Base-by-base conservation (phyloP, 2,797 vertebrate genomes). In the Benthosema pterotum region DNA sequence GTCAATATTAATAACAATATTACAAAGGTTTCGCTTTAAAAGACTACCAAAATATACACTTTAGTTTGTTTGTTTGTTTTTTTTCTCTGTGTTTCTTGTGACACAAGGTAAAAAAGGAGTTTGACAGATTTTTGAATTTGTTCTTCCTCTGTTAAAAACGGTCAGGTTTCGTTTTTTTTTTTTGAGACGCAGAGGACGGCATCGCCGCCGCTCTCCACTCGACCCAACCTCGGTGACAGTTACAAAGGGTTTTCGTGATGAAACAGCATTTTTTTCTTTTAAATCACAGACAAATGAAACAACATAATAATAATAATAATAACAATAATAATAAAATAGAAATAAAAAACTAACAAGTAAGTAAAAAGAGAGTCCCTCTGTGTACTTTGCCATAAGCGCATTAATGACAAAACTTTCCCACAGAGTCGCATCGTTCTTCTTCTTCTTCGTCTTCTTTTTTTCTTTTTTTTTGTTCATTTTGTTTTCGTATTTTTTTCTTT, bases 11-110 rank as follows among this genome's bases (percentile, higher is more conserved):
- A 88, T 90, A 91, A 88, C 87, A 91, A 90, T 94, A 90, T 91
- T 91, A 93, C 86, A 92, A 92, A 91, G 81, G 77, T 80, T 88
- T 87, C n/a, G 54, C 83, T 92, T 94, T 93, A 92, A 87, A 93
- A 95, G 95, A 92, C 94, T 94, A 96, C 93, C 95, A 96, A 96
- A 96, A 93, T 96, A 96, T 95, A 95, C 93, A 94, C 94, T 95
- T 94, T 94, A 94, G 92, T 66, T 79, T 43, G n/a, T n/a, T n/a
- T n/a, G n/a, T n/a, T 50, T 61, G 63, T 60, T 65, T 69, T 75
- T 71, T 74, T 71, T 77, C 72, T 60, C 52, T 65, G 65, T 84
- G 79, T 86, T 88, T 88, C 71, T 52, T 63, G 58, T 85, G 83
- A 86, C 69, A 81, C 72, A 60, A 83, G 77, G 73, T 84, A 75